Evolutionary conservation across 2,797 vertebrate genomes (phyloP).

Genomic region (Darevskia mixta): DNA sequence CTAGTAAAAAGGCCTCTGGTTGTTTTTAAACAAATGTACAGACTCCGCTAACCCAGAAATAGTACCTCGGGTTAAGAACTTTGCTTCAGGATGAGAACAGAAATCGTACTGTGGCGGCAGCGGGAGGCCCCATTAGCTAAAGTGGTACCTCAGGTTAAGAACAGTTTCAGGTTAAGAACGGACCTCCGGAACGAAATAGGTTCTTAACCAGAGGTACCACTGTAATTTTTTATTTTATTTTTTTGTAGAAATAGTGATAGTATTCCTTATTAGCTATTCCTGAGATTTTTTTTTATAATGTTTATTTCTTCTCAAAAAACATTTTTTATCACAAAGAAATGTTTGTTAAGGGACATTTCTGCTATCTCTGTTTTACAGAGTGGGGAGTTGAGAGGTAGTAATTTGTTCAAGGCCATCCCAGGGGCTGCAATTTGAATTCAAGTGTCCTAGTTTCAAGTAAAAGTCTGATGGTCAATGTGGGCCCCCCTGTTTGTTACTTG

Average conservation of each 20-base stretch:
- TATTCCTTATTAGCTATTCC: background rate
- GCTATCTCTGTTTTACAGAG: background rate
- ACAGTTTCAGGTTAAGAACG: too few species aligned
- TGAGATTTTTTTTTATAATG: background rate
- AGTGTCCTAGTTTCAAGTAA: background rate
- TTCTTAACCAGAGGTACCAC: too few species aligned
- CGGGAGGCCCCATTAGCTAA: too few species aligned
- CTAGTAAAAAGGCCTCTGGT: too few species aligned
- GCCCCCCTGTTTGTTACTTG: fast-evolving
- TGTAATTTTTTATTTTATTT: background rate
- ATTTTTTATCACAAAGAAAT: background rate
- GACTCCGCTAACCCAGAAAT: too few species aligned
- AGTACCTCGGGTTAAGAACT: too few species aligned
- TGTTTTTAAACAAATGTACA: too few species aligned
- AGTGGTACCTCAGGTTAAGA: too few species aligned
- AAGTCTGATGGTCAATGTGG: background rate
- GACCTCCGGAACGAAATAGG: too few species aligned
- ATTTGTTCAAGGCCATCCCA: background rate
- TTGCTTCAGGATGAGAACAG: too few species aligned
- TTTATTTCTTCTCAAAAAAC: background rate
- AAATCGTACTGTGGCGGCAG: too few species aligned
- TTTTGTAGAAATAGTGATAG: background rate
- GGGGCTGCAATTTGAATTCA: background rate
- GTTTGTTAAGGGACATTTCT: background rate
- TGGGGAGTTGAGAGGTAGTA: background rate